Evolutionary conservation across 2,113 vertebrate genomes (phyloP).

Genomic region (Petroica traversi): DNA sequence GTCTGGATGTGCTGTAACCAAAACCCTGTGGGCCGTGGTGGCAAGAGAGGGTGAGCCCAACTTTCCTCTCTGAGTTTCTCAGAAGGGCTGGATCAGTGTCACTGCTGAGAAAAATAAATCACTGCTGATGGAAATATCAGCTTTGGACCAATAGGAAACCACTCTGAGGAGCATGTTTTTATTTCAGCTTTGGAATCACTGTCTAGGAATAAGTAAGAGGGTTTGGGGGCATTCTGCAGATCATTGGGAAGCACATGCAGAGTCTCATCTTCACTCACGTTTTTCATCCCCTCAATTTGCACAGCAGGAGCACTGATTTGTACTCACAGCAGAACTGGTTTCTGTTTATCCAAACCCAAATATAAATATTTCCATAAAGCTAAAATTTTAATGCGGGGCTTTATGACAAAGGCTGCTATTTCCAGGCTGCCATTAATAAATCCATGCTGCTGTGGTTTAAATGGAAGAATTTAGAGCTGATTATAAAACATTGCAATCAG

Average conservation of each 20-base stretch:
- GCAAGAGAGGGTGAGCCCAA: accelerated
- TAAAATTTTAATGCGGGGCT: constrained; percentile 21
- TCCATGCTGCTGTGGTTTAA: not conserved
- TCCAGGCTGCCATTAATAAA: constrained; percentile 11
- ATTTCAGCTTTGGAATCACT: not conserved
- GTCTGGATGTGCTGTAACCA: not conserved
- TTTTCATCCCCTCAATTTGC: not conserved
- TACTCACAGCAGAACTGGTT: not conserved
- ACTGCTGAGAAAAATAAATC: not conserved
- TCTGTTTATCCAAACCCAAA: constrained; percentile 15
- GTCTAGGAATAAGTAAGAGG: not conserved
- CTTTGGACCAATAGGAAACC: not conserved
- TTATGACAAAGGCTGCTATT: constrained; percentile 1
- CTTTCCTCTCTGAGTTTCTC: not conserved
- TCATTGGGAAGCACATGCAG: not conserved
- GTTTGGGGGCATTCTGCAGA: not conserved
- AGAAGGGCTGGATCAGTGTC: not conserved
- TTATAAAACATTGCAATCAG: not conserved
- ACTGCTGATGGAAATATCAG: not conserved
- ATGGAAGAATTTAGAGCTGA: not conserved
- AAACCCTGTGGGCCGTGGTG: accelerated
- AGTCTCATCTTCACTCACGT: not conserved
- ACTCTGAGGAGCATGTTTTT: not conserved
- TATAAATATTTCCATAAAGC: constrained; percentile 36
- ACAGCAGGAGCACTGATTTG: not conserved